These are phyloP conservation scores for Eucidaris tribuloides DNA, from an alignment of 35 echinoderm and acorn worm species.

Conservation along the genomic window DNA sequence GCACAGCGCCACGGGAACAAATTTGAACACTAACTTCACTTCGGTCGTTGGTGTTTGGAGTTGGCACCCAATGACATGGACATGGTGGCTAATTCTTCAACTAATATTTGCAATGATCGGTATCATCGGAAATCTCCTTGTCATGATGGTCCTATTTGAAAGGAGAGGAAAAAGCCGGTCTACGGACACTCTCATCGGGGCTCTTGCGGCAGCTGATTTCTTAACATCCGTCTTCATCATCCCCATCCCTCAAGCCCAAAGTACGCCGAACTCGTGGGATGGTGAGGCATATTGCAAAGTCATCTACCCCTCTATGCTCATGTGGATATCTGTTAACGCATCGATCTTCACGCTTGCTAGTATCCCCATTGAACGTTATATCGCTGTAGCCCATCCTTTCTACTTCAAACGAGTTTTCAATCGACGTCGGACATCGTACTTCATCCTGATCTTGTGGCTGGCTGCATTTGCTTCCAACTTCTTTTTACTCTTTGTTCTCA, in stretches of 20 bases:
- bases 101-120: slow-evolving; percentile 65
- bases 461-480: neutral
- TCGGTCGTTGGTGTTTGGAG: too few relatives aligned
- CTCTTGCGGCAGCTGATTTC: slow-evolving; percentile 72
- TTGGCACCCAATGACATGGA: slow-evolving; percentile 1
- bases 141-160: slow-evolving; percentile 53
- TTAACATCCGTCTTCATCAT: slow-evolving; percentile 76
- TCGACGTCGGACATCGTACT: neutral
- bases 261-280: neutral
- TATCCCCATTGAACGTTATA: slow-evolving; percentile 78
- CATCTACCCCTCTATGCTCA: slow-evolving; percentile 46
- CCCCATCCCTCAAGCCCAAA: slow-evolving; percentile 34
- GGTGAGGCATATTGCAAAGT: slow-evolving; percentile 77
- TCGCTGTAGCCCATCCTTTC: slow-evolving; percentile 79
- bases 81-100: neutral
- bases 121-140: slow-evolving; percentile 68
- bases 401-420: slow-evolving; percentile 23
- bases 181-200: slow-evolving; percentile 75
- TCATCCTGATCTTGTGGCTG: neutral
- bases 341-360: slow-evolving; percentile 75
- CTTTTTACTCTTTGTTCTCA: neutral
- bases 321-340: slow-evolving; percentile 75
- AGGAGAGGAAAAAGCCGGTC: slow-evolving; percentile 35
- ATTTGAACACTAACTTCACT: too few relatives aligned
- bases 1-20: too few relatives aligned